Conservation (phyloP, 2,888 invertebrate species). For the Acleris cristana region DNA sequence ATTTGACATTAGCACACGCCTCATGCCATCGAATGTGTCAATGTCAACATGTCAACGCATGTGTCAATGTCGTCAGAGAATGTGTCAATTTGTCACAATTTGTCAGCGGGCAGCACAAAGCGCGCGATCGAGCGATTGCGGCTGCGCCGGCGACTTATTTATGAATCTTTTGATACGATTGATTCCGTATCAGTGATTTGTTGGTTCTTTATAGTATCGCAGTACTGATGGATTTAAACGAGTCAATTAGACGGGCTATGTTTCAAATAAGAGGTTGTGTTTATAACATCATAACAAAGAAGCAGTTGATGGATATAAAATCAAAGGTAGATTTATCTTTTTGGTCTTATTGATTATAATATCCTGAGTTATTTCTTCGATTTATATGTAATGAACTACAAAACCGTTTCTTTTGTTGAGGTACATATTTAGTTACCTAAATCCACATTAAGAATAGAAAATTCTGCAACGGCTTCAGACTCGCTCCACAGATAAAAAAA, state of each 20-base stretch:
- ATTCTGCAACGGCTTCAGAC: too few species aligned
- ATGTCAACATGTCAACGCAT: constrained; percentile 16
- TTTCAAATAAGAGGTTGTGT: neutral
- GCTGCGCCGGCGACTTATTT: constrained; percentile 58
- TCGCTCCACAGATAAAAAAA: too few species aligned
- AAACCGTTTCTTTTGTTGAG: too few species aligned
- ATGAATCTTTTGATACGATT: constrained; percentile 48
- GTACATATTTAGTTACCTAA: too few species aligned
- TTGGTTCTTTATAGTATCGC: constrained; percentile 24
- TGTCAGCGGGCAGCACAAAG: constrained; percentile 49
- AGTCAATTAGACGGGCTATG: neutral
- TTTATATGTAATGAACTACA: too few species aligned
- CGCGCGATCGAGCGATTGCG: constrained; percentile 52
- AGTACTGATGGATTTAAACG: constrained; percentile 1
- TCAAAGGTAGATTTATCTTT: too few species aligned
- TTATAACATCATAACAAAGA: too few species aligned
- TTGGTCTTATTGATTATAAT: too few species aligned
- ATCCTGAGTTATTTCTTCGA: too few species aligned
- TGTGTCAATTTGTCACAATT: constrained; percentile 43
- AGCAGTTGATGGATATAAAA: too few species aligned
- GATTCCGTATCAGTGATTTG: constrained; percentile 26
- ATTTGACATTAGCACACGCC: constrained; percentile 7
- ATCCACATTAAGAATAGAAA: too few species aligned
- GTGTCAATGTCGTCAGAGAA: constrained; percentile 21
- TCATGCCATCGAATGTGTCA: neutral